Base-by-base conservation (phyloP, 2,888 invertebrate genomes). In the Heliconius ismenius region DNA sequence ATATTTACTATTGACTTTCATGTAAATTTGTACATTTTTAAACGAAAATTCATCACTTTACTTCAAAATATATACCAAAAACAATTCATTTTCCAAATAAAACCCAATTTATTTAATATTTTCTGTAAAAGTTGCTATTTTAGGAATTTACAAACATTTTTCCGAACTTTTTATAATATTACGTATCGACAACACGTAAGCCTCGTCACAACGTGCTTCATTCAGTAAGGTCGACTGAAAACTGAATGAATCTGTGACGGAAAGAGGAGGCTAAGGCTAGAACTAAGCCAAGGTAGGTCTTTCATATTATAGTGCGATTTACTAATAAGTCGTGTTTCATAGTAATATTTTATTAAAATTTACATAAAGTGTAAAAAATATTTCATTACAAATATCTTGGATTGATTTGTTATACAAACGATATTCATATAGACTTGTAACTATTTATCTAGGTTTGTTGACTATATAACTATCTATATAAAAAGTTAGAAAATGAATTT, bases 231-330 rank as follows among this genome's bases (percentile, higher is more conserved):
- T 58, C 54, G 54, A 32, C n/a, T 70, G 54, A 54, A 70, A 58
- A 70, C 69, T 70, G 54, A 70, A 70, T 70, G 54, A 32, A 70
- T n/a, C 49, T 32, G 69, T 32, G 69, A 70, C 0, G 32, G 69
- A 70, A 54, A 58, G 69, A 58, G 21, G 21, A 32, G 26, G 3
- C 11, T 39, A 49, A 13, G 26, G 21, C 21, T 21, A 49, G 49
- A 49, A 49, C 7, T 49, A 15, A 49, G 18, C 0, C 2, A 18
- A 49, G 49, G 39, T 11, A 39, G 39, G 11, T 39, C 49, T 49
- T 49, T 49, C 9, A 49, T 49, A 21, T 49, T 49, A 21, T 49
- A 49, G 3, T 21, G 18, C 15, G 49, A 49, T 49, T 36, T 36
- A 3, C 36, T 36, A 36, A 36, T 36, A 36, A 28, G 3, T 36